These are phyloP conservation scores for Caranx ignobilis DNA, from an alignment of 2,113 vertebrate species.

Conservation along the genomic window DNA sequence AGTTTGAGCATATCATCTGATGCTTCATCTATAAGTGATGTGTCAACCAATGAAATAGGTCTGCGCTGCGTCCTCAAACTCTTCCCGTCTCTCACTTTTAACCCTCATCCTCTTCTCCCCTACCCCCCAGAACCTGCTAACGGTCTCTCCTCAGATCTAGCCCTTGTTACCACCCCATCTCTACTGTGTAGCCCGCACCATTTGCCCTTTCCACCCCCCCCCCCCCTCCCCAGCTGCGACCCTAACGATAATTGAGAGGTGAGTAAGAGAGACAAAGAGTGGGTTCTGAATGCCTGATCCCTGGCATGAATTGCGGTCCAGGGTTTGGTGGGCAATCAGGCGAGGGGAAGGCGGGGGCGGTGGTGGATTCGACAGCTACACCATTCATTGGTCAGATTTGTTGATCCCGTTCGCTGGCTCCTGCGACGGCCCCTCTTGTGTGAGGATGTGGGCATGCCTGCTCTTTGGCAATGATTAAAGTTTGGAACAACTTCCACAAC, in stretches of 20 bases:
- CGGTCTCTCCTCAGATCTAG: constrained; percentile 29
- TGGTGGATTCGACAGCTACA: constrained; percentile 52
- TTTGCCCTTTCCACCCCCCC: constrained; percentile 34
- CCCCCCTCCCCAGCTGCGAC: constrained; percentile 57
- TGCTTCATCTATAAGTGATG: constrained; percentile 9
- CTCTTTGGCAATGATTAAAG: constrained; percentile 88
- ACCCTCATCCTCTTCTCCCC: constrained; percentile 7
- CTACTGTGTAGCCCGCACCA: constrained; percentile 22
- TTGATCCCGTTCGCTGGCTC: constrained; percentile 64
- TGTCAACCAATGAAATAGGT: constrained; percentile 70
- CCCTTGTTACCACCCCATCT: constrained; percentile 31
- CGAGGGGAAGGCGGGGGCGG: constrained; percentile 44
- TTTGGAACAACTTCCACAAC: constrained; percentile 83
- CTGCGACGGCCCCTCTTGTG: constrained; percentile 80
- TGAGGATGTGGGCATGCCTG: constrained; percentile 85
- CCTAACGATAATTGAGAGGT: constrained; percentile 70
- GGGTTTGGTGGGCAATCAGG: constrained; percentile 68
- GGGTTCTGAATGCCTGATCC: constrained; percentile 61
- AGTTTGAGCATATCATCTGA: background rate
- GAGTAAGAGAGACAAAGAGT: constrained; percentile 69
- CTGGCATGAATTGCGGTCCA: constrained; percentile 67
- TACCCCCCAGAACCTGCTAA: constrained; percentile 24
- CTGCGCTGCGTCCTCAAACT: constrained; percentile 44
- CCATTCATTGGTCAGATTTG: constrained; percentile 71
- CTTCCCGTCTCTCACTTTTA: constrained; percentile 6